Base-by-base conservation (phyloP, 2,888 invertebrate genomes). In the Sinhomidia bicolor region DNA sequence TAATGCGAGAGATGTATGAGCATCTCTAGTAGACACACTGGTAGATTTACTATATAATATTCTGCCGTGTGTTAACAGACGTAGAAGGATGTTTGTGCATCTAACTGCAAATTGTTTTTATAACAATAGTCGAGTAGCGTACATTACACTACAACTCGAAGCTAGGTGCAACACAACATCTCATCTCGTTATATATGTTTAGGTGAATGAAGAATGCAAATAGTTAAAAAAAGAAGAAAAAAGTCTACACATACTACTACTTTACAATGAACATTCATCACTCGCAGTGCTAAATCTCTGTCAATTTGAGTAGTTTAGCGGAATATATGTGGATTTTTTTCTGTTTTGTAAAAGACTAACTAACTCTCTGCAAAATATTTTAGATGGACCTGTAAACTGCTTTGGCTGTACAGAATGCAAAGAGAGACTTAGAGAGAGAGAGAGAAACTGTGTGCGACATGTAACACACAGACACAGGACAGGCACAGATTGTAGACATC, bases 211-310 rank as follows among this genome's bases (percentile, higher is more conserved):
- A 29, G 62, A 62, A 62, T 29, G 62, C 29, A 62, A 9, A 9
- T 29, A 62, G 5, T 62, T 17, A 17, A 54, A 54, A 54, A 54
- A 47, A 14, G 14, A 54, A 54, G 51, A 47, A 47, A 47, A 12
- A 60, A 60, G 36, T 36, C 36, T 36, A 62, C 14, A 62, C n/a
- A 26, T 23, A 9, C 29, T 36, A 7, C 29, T 62, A 29, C 1
- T 47, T 14, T 29, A 62, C 82, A 83, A 71, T 12, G 17, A 54
- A 36, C 71, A 71, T 71, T 83, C 82, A 71, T 83, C 82, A 83
- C 62, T 62, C 29, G 26, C 29, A 14, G 62, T 62, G 29, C 29
- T 71, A 83, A 68, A 83, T 71, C 82, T 54, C 82, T 83, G 82
- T 83, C 71, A 71, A 83, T 83, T 57, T 51, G 62, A 62, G 62